Conservation (phyloP, 2,797 vertebrate genomes). For the Gila robusta region DNA sequence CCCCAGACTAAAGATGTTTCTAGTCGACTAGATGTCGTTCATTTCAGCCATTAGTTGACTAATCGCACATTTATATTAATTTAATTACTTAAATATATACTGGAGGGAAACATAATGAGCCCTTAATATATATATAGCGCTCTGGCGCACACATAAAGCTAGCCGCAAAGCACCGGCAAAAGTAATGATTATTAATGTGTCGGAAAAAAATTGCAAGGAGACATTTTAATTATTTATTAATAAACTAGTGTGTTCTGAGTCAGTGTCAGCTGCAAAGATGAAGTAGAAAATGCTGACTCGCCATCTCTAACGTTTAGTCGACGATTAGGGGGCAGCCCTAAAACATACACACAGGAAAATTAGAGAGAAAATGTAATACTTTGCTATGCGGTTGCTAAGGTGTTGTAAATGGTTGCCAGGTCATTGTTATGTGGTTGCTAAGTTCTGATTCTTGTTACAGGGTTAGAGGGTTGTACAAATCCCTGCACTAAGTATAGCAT, state of each 20-base stretch:
- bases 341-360: not conserved
- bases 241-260: too few relatives aligned
- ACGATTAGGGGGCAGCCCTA: too few relatives aligned
- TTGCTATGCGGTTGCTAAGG: not conserved
- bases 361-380: not conserved
- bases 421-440: not conserved
- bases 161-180: not conserved
- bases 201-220: too few relatives aligned
- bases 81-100: not conserved
- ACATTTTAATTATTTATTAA: too few relatives aligned
- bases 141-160: not conserved
- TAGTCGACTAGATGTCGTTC: not conserved
- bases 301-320: not conserved
- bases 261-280: not conserved
- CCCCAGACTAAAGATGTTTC: not conserved
- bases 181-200: not conserved
- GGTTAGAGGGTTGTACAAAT: not conserved
- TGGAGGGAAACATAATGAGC: not conserved
- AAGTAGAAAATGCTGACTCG: too few relatives aligned
- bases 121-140: not conserved
- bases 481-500: not conserved
- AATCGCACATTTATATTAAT: not conserved
- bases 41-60: not conserved
- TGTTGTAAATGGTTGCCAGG: not conserved
- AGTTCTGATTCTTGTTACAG: not conserved